Evolutionary conservation across 2,113 vertebrate genomes (phyloP).

Genomic region (Otus sunia): DNA sequence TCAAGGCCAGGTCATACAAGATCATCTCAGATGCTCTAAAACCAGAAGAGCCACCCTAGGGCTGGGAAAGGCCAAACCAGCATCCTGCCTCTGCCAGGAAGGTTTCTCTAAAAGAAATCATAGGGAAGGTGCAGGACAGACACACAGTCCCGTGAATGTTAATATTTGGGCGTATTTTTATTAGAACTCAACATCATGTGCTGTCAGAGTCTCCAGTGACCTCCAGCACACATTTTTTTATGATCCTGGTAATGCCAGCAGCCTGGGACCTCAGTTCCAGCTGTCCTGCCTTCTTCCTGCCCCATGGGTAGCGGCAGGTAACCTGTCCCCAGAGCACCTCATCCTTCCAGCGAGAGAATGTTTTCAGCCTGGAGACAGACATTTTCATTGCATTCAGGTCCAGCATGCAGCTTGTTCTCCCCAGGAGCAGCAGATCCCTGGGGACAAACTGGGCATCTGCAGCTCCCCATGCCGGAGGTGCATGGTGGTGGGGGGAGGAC

Average conservation of each 20-base stretch:
- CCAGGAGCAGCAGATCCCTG: background rate
- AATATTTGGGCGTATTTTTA: background rate
- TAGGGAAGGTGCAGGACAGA: background rate
- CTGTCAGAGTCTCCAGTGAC: background rate
- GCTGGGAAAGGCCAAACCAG: background rate
- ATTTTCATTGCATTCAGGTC: background rate
- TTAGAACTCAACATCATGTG: background rate
- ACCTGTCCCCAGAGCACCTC: background rate
- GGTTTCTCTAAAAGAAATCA: background rate
- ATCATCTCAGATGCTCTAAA: background rate
- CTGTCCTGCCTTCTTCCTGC: background rate
- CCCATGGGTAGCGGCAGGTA: background rate
- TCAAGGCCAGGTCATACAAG: background rate
- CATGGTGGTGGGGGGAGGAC: accelerated
- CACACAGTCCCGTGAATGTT: background rate
- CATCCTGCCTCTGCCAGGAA: background rate
- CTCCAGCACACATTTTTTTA: background rate
- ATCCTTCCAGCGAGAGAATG: background rate
- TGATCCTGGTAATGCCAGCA: background rate
- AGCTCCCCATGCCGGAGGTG: accelerated
- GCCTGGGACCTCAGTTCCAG: background rate
- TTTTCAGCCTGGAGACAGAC: background rate
- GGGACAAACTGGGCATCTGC: background rate
- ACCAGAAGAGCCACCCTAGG: background rate
- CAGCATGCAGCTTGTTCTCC: background rate